phyloP scores from a whole-genome alignment of 2,113 vertebrate species.

The Hystrix brachyura region DNA sequence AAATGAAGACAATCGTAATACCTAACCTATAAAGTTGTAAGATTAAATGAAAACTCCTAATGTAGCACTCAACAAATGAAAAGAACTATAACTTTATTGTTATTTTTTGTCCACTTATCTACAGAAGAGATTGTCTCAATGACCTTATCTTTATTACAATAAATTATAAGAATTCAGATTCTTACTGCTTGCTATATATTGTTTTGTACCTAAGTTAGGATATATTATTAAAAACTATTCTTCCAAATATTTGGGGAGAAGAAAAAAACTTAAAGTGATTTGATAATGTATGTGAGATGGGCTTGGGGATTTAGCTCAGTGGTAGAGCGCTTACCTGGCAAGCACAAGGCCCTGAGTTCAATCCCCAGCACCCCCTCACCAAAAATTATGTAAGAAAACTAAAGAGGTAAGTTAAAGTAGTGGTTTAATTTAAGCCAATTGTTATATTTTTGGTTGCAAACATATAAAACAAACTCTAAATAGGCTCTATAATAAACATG shows the following conservation, averaged over 20 bases:
- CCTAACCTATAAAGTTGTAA: background rate
- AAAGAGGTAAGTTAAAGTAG: background rate
- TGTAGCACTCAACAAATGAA: background rate
- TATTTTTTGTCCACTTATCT: background rate
- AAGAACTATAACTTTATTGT: background rate
- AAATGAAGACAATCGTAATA: background rate
- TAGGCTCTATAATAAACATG: no score
- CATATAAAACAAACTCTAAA: background rate
- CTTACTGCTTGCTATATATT: background rate
- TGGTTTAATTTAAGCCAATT: background rate
- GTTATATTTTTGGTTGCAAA: background rate
- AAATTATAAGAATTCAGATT: slow-evolving; percentile 9
- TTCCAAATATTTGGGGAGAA: background rate
- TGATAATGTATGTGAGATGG: background rate
- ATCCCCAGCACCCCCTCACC: no score
- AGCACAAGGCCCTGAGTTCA: no score
- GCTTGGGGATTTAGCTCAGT: no score
- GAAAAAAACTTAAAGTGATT: background rate
- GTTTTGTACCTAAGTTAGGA: slow-evolving; percentile 1
- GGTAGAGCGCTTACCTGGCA: no score
- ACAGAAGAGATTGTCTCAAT: background rate
- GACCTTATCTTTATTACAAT: background rate
- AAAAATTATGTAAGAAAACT: background rate
- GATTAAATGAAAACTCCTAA: slow-evolving; percentile 1
- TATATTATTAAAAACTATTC: background rate